These are phyloP conservation scores for pig (Sus scrofa) DNA, from an alignment of 2,113 vertebrate genomes.

Conservation along the genomic window DNA sequence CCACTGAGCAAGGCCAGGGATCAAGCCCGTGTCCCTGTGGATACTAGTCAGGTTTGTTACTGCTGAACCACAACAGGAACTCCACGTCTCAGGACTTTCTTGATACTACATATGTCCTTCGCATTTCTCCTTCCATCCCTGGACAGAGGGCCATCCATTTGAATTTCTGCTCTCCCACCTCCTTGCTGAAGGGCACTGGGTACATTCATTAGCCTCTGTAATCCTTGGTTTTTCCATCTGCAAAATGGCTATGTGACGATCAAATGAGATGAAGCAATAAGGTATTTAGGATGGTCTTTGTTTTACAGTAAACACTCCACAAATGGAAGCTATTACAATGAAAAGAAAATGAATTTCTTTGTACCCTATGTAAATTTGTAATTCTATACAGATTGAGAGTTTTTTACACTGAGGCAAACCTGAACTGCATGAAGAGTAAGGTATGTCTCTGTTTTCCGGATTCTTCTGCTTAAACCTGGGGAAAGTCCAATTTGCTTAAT, in stretches of 20 bases:
- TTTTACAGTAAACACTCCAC: not conserved
- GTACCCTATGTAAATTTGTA: not conserved
- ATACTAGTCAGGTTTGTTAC: too few relatives aligned
- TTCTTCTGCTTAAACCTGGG: slow-evolving; percentile 1
- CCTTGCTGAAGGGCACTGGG: not conserved
- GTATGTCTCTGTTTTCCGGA: not conserved
- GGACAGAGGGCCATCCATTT: not conserved
- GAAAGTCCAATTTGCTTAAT: slow-evolving; percentile 9
- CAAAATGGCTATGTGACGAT: slow-evolving; percentile 7
- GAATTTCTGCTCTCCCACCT: not conserved
- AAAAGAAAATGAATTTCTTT: not conserved
- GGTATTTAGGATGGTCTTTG: not conserved
- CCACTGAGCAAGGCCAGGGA: too few relatives aligned
- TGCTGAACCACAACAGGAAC: too few relatives aligned
- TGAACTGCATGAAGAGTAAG: not conserved
- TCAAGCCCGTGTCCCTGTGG: too few relatives aligned
- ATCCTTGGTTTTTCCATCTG: not conserved
- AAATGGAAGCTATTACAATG: not conserved
- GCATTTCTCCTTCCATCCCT: not conserved
- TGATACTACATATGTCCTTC: not conserved
- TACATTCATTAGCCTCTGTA: not conserved
- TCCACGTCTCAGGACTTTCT: not conserved
- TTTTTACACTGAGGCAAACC: not conserved
- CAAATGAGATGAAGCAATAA: slow-evolving; percentile 20
- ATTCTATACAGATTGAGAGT: not conserved